Evolutionary conservation across 2,888 invertebrate genomes (phyloP).

Genomic region (Himalopsyche tibetana): DNA sequence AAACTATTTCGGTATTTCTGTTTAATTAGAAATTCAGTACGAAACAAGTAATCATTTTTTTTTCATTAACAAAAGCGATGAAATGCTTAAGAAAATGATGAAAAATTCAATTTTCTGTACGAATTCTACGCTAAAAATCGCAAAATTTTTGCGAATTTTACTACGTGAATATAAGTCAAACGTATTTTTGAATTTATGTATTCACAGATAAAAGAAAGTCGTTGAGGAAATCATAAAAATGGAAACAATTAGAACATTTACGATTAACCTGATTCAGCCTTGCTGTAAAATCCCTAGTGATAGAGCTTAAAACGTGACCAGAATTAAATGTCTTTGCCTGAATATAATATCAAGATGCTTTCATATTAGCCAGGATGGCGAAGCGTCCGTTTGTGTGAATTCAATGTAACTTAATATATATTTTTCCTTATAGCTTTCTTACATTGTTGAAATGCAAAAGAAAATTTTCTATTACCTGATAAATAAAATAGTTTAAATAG

Average conservation of each 20-base stretch:
- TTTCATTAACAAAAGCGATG: no score
- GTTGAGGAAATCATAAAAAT: slow-evolving; percentile 34
- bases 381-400: neutral
- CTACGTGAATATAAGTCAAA: neutral
- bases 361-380: neutral
- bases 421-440: neutral
- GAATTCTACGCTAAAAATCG: no score
- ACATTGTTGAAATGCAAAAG: neutral
- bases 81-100: no score
- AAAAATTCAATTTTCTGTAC: no score
- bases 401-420: neutral
- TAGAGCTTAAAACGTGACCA: neutral
- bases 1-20: no score
- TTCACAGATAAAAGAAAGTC: slow-evolving; percentile 37
- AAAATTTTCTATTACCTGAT: neutral
- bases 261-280: slow-evolving; percentile 27
- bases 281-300: neutral
- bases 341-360: neutral
- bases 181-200: neutral
- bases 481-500: no score
- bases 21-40: no score
- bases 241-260: slow-evolving; percentile 42
- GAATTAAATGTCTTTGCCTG: slow-evolving; percentile 11
- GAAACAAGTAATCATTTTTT: no score
- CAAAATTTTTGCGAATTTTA: neutral